These are phyloP conservation scores for Monopis laevigella DNA, from an alignment of 2,888 invertebrate species.

Conservation along the genomic window DNA sequence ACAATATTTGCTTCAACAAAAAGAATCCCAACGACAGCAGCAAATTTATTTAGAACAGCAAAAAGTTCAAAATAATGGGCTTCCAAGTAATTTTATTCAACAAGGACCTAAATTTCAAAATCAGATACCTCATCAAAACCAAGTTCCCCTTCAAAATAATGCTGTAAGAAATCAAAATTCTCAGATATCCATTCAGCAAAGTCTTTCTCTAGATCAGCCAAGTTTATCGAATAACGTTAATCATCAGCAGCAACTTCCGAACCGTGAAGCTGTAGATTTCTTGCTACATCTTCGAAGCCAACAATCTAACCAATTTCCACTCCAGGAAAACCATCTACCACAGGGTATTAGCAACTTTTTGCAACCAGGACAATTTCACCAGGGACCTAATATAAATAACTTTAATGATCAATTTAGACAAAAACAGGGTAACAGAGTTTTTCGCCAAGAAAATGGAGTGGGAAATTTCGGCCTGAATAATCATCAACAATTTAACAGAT, in stretches of 20 bases:
- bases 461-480: conserved; percentile 73
- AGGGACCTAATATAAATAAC: conserved; percentile 41
- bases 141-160: conserved; percentile 30
- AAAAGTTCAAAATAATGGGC: conserved; percentile 36
- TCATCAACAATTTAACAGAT: conserved; percentile 38
- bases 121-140: conserved; percentile 22
- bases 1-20: conserved; percentile 63
- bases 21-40: conserved; percentile 48
- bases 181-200: conserved; percentile 61
- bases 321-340: conserved; percentile 58
- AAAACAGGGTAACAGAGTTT: conserved; percentile 51
- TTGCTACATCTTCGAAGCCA: conserved; percentile 52
- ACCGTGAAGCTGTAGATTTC: conserved; percentile 66
- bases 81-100: conserved; percentile 37
- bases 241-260: conserved; percentile 67
- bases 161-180: conserved; percentile 33
- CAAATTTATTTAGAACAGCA: conserved; percentile 37
- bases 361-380: conserved; percentile 43
- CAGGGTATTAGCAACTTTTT: conserved; percentile 49
- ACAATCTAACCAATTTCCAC: conserved; percentile 51
- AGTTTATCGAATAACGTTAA: conserved; percentile 32
- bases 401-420: conserved; percentile 34
- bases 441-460: conserved; percentile 66
- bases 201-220: conserved; percentile 37
- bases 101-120: conserved; percentile 38